Percentiles rank a stretch among this genome's conserved stretches.
Conservation (phyloP, 2,797 vertebrate genomes). For the Knipowitschia caucasica region DNA sequence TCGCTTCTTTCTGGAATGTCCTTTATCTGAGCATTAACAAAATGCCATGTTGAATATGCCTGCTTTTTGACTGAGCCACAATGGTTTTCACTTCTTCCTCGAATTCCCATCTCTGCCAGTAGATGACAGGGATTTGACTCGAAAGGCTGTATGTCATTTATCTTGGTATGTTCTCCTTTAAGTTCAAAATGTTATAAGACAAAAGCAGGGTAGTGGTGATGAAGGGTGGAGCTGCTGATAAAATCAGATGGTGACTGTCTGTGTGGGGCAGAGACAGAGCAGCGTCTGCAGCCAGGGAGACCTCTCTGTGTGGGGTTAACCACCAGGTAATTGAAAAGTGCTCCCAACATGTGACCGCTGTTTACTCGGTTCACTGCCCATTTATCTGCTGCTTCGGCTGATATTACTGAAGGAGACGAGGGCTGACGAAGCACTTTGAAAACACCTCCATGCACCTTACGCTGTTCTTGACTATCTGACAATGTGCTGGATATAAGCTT, state of each 20-base stretch:
- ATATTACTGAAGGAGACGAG: constrained; percentile 54
- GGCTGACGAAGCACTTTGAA: constrained; percentile 54
- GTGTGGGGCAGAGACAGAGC: constrained; percentile 31
- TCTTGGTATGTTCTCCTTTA: background rate
- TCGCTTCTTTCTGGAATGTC: too few relatives aligned
- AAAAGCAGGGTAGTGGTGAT: background rate
- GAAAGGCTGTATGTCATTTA: too few relatives aligned
- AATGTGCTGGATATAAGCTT: constrained; percentile 8
- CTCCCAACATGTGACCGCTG: constrained; percentile 63
- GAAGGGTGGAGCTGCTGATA: background rate
- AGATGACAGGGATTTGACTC: too few relatives aligned
- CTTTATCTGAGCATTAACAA: too few relatives aligned
- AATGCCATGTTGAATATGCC: too few relatives aligned
- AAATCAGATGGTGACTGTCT: background rate
- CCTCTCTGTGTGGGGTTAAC: constrained; percentile 63
- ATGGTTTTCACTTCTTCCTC: too few relatives aligned
- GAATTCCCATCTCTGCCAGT: too few relatives aligned
- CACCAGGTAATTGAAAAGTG: constrained; percentile 69
- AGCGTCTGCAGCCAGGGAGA: constrained; percentile 34
- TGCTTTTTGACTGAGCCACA: too few relatives aligned
- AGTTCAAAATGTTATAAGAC: background rate
- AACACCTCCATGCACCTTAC: constrained; percentile 30
- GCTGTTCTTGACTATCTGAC: constrained; percentile 24
- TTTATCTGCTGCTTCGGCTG: constrained; percentile 69
- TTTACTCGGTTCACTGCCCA: constrained; percentile 71